Conservation (phyloP, 2,888 invertebrate genomes). For the Cosmia trapezina region DNA sequence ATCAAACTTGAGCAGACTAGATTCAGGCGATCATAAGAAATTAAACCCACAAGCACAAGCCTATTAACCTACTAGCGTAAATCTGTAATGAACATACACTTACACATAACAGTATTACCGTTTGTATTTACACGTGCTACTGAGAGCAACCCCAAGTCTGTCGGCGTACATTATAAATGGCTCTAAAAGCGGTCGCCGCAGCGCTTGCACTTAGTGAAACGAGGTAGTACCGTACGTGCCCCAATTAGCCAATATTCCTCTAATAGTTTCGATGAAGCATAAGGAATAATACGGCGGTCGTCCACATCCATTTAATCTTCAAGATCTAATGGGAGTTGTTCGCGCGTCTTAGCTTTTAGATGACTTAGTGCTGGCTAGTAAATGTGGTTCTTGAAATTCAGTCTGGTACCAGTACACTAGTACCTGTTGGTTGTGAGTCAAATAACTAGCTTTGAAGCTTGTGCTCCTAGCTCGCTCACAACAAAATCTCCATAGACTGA, state of each 20-base stretch:
- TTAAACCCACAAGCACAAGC: conserved; percentile 23
- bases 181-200: conserved; percentile 71
- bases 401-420: not conserved
- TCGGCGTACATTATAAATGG: conserved; percentile 70
- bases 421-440: not conserved
- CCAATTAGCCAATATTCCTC: conserved; percentile 71
- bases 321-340: conserved; percentile 41
- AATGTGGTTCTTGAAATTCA: conserved; percentile 12
- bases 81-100: conserved; percentile 51
- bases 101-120: conserved; percentile 48
- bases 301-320: conserved; percentile 50
- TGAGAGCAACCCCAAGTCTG: conserved; percentile 50
- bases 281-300: conserved; percentile 59
- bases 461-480: not conserved
- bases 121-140: conserved; percentile 47
- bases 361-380: not conserved
- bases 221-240: conserved; percentile 60
- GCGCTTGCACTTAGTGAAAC: conserved; percentile 68
- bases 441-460: too few species aligned
- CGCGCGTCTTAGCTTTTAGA: conserved; percentile 38
- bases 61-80: conserved; percentile 49
- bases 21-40: conserved; percentile 18
- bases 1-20: not conserved
- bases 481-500: not conserved
- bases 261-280: conserved; percentile 66